A percentile compares a stretch with the other conserved stretches of the same genome.
These are phyloP conservation scores for Planococcus citri DNA, from an alignment of 1,140 invertebrate species.

Conservation along the genomic window DNA sequence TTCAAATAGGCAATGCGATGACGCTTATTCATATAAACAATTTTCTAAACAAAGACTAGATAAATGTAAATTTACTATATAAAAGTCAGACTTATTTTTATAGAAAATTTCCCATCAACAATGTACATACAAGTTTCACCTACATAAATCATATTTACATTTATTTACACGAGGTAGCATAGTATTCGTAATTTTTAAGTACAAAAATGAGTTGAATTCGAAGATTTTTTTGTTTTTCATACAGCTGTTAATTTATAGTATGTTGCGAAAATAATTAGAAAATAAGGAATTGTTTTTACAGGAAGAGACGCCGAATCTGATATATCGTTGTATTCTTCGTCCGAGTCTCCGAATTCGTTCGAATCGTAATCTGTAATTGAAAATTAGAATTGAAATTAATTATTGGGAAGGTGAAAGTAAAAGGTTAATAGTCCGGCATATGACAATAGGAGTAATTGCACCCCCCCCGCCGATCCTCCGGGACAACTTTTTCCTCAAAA, in stretches of 20 bases:
- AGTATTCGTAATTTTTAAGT: too few relatives aligned
- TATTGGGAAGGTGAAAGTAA: too few relatives aligned
- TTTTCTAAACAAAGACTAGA: neutral
- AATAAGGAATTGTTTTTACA: too few relatives aligned
- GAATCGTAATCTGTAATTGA: neutral
- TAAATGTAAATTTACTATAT: neutral
- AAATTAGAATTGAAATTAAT: neutral
- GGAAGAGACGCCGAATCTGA: neutral
- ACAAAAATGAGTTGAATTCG: too few relatives aligned
- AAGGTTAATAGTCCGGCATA: too few relatives aligned
- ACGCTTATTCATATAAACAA: neutral
- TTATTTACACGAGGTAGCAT: neutral
- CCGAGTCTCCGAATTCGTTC: neutral
- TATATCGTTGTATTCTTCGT: neutral
- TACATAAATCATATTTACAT: neutral
- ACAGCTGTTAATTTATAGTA: too few relatives aligned
- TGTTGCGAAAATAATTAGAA: too few relatives aligned
- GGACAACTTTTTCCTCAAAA: too few relatives aligned
- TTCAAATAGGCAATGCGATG: neutral
- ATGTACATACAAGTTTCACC: neutral
- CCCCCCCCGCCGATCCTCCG: too few relatives aligned
- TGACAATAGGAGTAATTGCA: too few relatives aligned
- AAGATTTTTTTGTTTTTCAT: too few relatives aligned
- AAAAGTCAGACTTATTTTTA: neutral
- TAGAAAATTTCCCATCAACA: neutral